A percentile compares a stretch with the other conserved stretches of the same genome.
Conservation (phyloP, 1,140 invertebrate species). For the Sesamia nonagrioides region DNA sequence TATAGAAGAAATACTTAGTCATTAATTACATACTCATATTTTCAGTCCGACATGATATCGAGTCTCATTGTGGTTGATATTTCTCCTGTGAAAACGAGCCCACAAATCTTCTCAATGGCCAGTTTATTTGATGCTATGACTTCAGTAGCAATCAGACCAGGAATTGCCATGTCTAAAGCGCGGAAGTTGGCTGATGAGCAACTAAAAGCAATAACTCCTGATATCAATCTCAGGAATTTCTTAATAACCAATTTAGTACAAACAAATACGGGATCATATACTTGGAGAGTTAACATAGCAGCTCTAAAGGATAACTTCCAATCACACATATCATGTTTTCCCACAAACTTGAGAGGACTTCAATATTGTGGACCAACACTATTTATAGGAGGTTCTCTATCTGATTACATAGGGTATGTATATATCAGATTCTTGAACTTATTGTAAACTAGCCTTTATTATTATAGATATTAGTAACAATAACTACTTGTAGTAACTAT, state of each 20-base stretch:
- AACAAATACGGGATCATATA: conserved; percentile 88
- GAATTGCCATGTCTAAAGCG: conserved; percentile 90
- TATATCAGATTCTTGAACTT: not conserved
- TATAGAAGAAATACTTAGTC: not conserved
- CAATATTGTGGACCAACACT: conserved; percentile 91
- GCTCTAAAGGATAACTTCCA: conserved; percentile 90
- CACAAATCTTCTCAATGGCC: conserved; percentile 89
- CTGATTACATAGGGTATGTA: conserved; percentile 92
- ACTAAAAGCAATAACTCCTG: conserved; percentile 74
- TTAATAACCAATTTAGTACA: conserved; percentile 93
- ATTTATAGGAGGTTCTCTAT: conserved; percentile 94
- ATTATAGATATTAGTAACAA: not conserved
- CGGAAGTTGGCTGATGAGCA: conserved; percentile 89
- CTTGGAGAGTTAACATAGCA: conserved; percentile 93
- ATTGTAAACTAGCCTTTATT: not conserved
- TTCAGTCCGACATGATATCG: conserved; percentile 92
- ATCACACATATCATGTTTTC: conserved; percentile 90
- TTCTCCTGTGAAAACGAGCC: conserved; percentile 91
- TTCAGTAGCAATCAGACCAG: conserved; percentile 87
- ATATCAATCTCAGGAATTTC: conserved; percentile 89
- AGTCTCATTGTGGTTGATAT: conserved; percentile 95
- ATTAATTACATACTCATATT: conserved; percentile 48
- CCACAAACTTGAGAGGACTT: conserved; percentile 80
- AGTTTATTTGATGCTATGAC: conserved; percentile 91
- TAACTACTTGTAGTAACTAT: not conserved